Evolutionary conservation across 2,113 vertebrate genomes (phyloP), one percentile per base, ranked within the genome.

Genomic region (Candoia aspera): DNA sequence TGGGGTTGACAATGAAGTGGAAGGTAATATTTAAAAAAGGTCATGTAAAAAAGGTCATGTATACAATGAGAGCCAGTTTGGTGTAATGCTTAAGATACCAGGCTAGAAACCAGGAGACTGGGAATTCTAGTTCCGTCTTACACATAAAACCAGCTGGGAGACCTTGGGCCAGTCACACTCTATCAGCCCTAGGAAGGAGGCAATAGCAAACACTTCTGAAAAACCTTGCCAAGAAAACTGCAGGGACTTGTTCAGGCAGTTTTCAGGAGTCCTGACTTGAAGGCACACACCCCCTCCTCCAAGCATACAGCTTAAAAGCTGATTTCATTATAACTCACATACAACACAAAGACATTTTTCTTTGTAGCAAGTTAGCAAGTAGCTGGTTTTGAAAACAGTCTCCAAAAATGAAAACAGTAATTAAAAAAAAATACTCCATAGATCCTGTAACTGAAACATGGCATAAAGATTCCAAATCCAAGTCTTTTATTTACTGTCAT

Each of bases 251-350:
- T 49, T 5, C 49, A 49, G 49, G 49, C 6, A 8, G 49, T 49
- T 8, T 0, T 5, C 49, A 49, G 49, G 49, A 49, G 49, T 49
- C 49, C 49, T 49, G 49, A 73, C 5, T 33, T 73, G 33, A 33
- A 73, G 15, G 15, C 3, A 42, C 42, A 42, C n/a, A n/a, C 13
- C n/a, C n/a, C 12, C 5, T 33, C 15, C 6, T 19, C n/a, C n/a
- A 15, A 11, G 59, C 46, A 68, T n/a, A 12, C 8, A 68, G 4
- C 11, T 87, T 84, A 59, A 24, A 84, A 17, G n/a, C 19, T 19
- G 33, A 23, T 94, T 86, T 60, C 29, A 2, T 84, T 33, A 42
- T 42, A 62, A 89, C 79, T 95, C 37, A 93, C 42, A 91, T 59
- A 3, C n/a, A 73, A 13, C 26, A 86, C 19, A 1, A 90, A 26